Conservation (phyloP, 2,113 vertebrate species). For the Herpailurus yagouaroundi region DNA sequence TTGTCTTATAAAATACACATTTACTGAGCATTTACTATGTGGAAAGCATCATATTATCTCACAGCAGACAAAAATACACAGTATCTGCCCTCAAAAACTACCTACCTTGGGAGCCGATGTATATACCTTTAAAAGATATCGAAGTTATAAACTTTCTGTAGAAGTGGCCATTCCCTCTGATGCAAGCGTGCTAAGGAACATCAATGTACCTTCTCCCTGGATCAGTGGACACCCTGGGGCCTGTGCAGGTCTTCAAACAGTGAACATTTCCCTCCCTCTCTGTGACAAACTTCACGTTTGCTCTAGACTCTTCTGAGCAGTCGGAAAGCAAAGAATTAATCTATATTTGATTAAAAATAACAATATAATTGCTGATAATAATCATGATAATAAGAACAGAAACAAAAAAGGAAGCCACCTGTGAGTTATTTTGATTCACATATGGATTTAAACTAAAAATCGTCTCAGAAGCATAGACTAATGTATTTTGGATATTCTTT, state of each 20-base stretch:
- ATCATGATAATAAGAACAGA: slow-evolving; percentile 68
- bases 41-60: background rate
- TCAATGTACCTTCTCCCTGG: background rate
- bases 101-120: background rate
- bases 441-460: slow-evolving; percentile 65
- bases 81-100: background rate
- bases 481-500: slow-evolving; percentile 30
- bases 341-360: slow-evolving; percentile 75
- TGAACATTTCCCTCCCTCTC: background rate
- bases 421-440: slow-evolving; percentile 59
- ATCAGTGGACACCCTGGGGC: background rate
- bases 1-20: background rate
- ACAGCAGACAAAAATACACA: background rate
- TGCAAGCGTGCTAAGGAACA: background rate
- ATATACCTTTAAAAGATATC: background rate
- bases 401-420: slow-evolving; percentile 69
- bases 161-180: background rate
- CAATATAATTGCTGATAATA: slow-evolving; percentile 73
- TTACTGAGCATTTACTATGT: background rate
- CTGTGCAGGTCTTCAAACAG: background rate
- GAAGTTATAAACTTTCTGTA: background rate
- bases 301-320: slow-evolving; percentile 45
- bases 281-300: background rate
- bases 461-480: slow-evolving; percentile 11
- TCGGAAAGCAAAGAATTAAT: slow-evolving; percentile 63